Evolutionary conservation across 2,113 vertebrate genomes (phyloP), one percentile per base, ranked within the genome.

Genomic region (Butorides virescens): DNA sequence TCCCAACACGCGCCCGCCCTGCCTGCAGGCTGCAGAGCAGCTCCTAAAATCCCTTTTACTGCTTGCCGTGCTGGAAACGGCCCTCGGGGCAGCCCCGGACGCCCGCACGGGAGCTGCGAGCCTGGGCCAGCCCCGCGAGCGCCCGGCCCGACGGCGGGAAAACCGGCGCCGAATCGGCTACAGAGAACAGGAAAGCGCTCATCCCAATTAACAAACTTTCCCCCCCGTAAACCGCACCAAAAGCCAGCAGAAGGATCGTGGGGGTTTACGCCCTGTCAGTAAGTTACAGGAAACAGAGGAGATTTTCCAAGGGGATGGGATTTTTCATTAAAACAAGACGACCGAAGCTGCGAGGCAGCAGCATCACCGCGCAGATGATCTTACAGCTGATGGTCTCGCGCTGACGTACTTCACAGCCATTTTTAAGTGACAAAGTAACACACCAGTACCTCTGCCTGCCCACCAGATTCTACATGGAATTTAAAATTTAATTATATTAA

Each of bases 361-460:
- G 97, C 98, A 98, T 99, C 99, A 99, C 99, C 39, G 13, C 13
- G 98, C 98, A 98, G 98, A 98, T 98, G 85, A 99, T 99, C 99
- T 99, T 99, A 99, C 99, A 99, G 99, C 98, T 98, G 98, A 98
- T 98, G 97, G 98, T 97, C 99, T 98, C 98, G 97, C 98, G 98
- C 98, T 98, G 98, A 99, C 98, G 98, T 99, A 99, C 98, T 98
- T 98, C 98, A 98, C 99, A 99, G 98, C 98, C 99, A 98, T 98
- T 99, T 99, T 99, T 99, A 99, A 99, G 98, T 98, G 98, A 99
- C 99, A 99, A 99, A 99, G 98, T 99, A 99, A 99, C 99, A 98
- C 94, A 97, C 97, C 97, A 53, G 96, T 98, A 98, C 98, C 99
- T 99, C 98, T 99, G 99, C 99, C 98, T 98, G 98, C 98, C 98